Conservation (phyloP, 2,113 vertebrate species). For the Heliornis fulica region DNA sequence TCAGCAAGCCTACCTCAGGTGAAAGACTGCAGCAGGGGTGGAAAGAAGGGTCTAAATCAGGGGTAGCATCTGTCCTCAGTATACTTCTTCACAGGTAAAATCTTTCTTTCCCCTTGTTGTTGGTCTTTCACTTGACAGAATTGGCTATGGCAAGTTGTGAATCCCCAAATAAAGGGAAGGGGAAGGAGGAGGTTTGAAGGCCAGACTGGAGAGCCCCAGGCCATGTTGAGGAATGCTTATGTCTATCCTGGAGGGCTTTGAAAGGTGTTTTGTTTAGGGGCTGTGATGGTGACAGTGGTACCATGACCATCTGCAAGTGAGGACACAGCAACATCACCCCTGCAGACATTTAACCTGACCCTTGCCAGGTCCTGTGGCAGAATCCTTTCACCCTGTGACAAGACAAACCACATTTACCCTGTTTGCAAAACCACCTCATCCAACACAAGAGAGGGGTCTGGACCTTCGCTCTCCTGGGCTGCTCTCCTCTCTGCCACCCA, state of each 20-base stretch:
- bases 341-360: background rate
- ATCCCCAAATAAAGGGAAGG: background rate
- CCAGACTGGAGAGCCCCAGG: background rate
- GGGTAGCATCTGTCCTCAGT: background rate
- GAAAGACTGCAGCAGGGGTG: background rate
- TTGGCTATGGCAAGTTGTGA: background rate
- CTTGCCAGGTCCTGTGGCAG: background rate
- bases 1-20: background rate
- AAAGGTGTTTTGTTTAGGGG: background rate
- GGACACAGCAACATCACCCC: background rate
- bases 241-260: background rate
- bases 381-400: background rate
- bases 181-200: background rate
- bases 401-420: background rate
- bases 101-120: background rate
- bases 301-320: background rate
- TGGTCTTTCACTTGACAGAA: background rate
- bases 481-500: background rate
- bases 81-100: background rate
- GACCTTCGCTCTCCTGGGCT: background rate
- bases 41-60: background rate
- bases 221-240: background rate
- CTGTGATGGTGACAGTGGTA: background rate
- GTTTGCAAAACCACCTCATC: background rate
- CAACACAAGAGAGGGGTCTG: no score